Conservation (phyloP, 2,113 vertebrate genomes). For the Mormoops blainvillei region DNA sequence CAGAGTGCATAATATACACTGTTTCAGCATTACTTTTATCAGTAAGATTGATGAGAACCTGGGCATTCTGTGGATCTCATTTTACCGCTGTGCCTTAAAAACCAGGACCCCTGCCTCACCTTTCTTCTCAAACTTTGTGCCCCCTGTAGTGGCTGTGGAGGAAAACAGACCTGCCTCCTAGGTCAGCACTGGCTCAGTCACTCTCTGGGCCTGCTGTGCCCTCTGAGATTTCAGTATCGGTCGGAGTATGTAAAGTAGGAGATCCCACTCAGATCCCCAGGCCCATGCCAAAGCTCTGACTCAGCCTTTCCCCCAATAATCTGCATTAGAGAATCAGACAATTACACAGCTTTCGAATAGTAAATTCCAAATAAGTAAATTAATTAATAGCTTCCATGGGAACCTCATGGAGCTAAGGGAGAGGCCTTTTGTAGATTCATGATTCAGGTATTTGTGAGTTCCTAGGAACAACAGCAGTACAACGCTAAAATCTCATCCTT, state of each 20-base stretch:
- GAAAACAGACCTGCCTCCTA: rapidly evolving
- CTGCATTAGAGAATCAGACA: not conserved
- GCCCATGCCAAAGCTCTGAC: not conserved
- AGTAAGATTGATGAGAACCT: not conserved
- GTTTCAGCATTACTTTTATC: not conserved
- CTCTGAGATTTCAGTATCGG: not conserved
- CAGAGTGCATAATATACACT: not conserved
- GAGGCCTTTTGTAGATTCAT: not conserved
- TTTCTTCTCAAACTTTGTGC: not conserved
- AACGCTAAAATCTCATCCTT: not conserved
- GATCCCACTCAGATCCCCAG: not conserved
- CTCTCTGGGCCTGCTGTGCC: not conserved
- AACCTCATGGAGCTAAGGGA: not conserved
- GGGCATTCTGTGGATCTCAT: not conserved
- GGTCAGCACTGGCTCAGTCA: not conserved
- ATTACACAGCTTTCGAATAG: not conserved
- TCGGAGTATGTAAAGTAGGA: not conserved
- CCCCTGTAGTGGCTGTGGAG: rapidly evolving
- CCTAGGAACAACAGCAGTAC: not conserved
- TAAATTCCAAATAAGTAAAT: not conserved
- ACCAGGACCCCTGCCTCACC: rapidly evolving
- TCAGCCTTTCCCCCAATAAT: not conserved
- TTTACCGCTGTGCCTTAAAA: not conserved
- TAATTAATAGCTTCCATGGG: not conserved
- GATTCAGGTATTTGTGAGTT: not conserved